Evolutionary conservation across 2,797 vertebrate genomes (phyloP), one percentile per base, ranked within the genome.

Genomic region (Streptopelia turtur): DNA sequence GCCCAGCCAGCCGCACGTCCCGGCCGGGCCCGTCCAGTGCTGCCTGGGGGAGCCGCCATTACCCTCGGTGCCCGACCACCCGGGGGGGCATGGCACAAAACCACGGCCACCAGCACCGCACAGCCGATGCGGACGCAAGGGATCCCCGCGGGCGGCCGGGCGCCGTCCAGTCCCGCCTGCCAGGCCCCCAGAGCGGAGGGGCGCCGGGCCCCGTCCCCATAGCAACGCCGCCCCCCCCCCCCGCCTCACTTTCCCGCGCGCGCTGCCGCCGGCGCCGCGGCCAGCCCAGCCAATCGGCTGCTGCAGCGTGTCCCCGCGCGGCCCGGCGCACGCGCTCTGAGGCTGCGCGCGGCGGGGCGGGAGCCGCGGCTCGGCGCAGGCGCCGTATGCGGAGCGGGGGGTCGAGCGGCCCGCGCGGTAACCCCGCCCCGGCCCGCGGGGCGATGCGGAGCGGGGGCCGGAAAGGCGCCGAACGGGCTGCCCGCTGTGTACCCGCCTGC

Each of bases 271-370:
- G 4, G 57, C 23, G 4, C 64, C 22, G 39, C 52, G 8, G 20
- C 24, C 18, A 4, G 7, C 17, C 8, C 37, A 45, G n/a, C 95
- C 94, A 94, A 96, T 76, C 84, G 33, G 17, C 28, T 63, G 22
- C 53, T 10, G 33, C 16, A 6, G 17, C 11, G 28, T 15, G 0
- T 3, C 9, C 12, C 13, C 30, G 41, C 20, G 25, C 12, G n/a
- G 52, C 9, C 30, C 24, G 6, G n/a, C 60, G 23, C 49, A 27
- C 6, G 45, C 21, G n/a, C 13, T 7, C 13, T 2, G 5, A 28
- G 27, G 7, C 21, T 15, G 15, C 43, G 30, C 45, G 31, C 43
- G 13, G 41, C 41, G 41, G 7, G 2, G 18, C 43, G 43, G 43
- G 43, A 45, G 18, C 4, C 9, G 15, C 8, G 2, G 20, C 7